A percentile compares a stretch with the other conserved stretches of the same genome.
These are phyloP conservation scores for Mellivora capensis DNA, from an alignment of 2,113 vertebrate genomes.

Conservation along the genomic window DNA sequence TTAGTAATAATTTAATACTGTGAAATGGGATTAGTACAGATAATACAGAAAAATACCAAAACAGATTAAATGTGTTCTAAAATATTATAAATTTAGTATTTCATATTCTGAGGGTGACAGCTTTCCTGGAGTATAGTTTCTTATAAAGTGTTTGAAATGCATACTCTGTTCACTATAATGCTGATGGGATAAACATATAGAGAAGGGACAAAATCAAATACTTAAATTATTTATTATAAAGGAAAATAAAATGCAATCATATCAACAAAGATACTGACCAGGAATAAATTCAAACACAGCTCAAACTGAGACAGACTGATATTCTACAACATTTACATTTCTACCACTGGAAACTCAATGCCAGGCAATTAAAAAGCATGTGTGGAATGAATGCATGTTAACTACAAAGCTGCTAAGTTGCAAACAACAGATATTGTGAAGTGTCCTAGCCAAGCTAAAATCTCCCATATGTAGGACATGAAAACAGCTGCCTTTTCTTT, in stretches of 20 bases:
- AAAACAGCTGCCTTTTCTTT: background rate
- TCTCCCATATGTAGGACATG: background rate
- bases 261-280: background rate
- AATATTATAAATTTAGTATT: background rate
- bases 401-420: background rate
- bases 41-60: background rate
- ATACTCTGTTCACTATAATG: background rate
- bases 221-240: background rate
- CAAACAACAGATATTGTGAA: background rate
- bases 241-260: background rate
- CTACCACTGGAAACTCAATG: background rate
- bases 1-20: background rate
- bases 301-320: background rate
- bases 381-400: background rate
- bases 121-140: background rate
- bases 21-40: background rate
- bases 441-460: background rate
- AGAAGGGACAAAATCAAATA: background rate
- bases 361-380: background rate
- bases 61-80: background rate
- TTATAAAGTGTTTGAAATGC: background rate
- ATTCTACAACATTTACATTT: background rate
- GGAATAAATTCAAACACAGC: background rate
- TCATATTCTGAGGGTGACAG: background rate
- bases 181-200: background rate